Conservation (phyloP, 2,797 vertebrate species). For the Darevskia mixta region DNA sequence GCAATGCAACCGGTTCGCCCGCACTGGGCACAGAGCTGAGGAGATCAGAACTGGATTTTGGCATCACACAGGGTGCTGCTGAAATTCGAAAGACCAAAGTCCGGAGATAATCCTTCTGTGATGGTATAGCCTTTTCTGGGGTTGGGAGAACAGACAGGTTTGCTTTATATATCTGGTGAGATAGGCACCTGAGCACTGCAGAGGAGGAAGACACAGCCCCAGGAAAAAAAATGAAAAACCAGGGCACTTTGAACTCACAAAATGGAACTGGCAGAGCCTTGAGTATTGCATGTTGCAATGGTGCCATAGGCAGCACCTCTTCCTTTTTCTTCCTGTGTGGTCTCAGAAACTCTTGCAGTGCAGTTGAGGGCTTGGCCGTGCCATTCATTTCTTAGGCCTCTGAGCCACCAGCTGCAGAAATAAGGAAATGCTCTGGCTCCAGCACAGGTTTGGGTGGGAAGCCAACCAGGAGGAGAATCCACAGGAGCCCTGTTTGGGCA, state of each 20-base stretch:
- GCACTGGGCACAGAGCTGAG: no score
- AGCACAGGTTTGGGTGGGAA: background rate
- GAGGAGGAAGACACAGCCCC: background rate
- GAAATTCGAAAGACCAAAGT: no score
- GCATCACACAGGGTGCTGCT: no score
- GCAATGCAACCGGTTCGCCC: no score
- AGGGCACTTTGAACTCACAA: background rate
- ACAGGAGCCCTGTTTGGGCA: no score
- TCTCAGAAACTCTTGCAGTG: background rate
- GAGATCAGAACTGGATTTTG: no score
- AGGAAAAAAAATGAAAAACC: background rate
- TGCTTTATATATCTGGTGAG: background rate
- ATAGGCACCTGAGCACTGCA: background rate
- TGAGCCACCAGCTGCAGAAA: background rate
- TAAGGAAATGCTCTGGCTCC: background rate
- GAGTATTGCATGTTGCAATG: background rate
- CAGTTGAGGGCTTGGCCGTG: background rate
- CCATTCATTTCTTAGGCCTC: background rate
- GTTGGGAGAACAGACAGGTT: background rate
- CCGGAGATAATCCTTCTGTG: background rate
- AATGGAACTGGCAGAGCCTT: background rate
- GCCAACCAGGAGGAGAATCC: background rate
- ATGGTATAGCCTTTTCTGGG: background rate
- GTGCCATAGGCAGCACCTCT: background rate
- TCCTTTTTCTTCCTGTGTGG: background rate